phyloP scores from a whole-genome alignment of 2,113 vertebrate genomes.

The Melierax canorus region DNA sequence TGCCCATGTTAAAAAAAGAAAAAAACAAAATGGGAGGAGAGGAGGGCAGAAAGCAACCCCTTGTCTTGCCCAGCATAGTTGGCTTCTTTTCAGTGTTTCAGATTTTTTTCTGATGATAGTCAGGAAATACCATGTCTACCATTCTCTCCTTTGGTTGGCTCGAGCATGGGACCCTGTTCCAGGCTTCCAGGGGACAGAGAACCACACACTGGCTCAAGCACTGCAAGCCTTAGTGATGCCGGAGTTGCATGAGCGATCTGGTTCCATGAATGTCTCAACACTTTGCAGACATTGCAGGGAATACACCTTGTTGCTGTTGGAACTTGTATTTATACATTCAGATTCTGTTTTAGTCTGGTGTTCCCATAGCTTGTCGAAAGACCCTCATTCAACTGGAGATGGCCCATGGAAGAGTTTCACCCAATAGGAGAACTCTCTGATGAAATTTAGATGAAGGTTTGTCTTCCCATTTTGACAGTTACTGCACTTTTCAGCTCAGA shows the following conservation, averaged over 20 bases:
- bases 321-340: background rate
- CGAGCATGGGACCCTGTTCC: background rate
- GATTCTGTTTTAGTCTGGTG: background rate
- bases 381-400: background rate
- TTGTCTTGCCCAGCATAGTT: background rate
- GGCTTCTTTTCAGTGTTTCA: background rate
- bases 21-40: no score
- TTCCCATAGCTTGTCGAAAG: background rate
- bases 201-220: fast-evolving
- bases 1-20: background rate
- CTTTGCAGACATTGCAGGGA: background rate
- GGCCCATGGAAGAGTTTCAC: background rate
- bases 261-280: background rate
- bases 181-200: background rate
- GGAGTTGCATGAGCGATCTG: fast-evolving
- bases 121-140: background rate
- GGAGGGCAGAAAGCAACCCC: background rate
- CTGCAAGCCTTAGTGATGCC: background rate
- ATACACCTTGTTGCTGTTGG: background rate
- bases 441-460: background rate
- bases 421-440: background rate
- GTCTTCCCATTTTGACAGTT: background rate
- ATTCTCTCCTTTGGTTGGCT: background rate
- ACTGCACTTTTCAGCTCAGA: background rate
- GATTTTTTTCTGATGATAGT: background rate